phyloP scores from a whole-genome alignment of 2,888 invertebrate species.

The Tetramorium bicarinatum region DNA sequence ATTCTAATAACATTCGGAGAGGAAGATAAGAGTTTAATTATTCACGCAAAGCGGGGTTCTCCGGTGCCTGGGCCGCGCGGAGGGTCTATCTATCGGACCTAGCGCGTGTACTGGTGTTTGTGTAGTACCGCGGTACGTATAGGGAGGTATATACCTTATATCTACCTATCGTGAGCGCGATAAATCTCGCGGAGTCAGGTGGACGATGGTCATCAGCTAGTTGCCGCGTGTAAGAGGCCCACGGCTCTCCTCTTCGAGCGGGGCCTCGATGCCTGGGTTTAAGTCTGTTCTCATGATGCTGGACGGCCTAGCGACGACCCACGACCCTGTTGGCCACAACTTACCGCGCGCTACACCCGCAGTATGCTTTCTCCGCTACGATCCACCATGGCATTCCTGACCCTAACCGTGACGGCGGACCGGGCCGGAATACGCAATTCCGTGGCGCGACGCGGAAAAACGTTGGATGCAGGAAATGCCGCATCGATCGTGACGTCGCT shows the following conservation, averaged over 20 bases:
- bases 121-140: conserved; percentile 10
- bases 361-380: conserved; percentile 73
- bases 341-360: conserved; percentile 81
- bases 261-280: conserved; percentile 65
- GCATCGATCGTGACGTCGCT: conserved; percentile 54
- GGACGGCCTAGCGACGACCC: conserved; percentile 84
- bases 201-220: conserved; percentile 85
- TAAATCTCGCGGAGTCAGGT: conserved; percentile 85
- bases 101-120: conserved; percentile 46
- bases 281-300: conserved; percentile 82
- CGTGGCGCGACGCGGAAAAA: conserved; percentile 53
- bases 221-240: conserved; percentile 78
- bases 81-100: conserved; percentile 31
- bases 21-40: conserved; percentile 74
- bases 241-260: conserved; percentile 54
- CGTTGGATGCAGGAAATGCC: conserved; percentile 48
- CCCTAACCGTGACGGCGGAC: conserved; percentile 69
- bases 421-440: conserved; percentile 81
- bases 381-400: conserved; percentile 76
- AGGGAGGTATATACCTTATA: conserved; percentile 54
- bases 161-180: conserved; percentile 80
- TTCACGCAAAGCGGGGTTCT: conserved; percentile 65
- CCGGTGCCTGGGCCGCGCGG: conserved; percentile 27
- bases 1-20: conserved; percentile 54
- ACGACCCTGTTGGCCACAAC: conserved; percentile 83